Base-by-base conservation (phyloP, 1,140 invertebrate genomes). In the Microplitis demolitor region DNA sequence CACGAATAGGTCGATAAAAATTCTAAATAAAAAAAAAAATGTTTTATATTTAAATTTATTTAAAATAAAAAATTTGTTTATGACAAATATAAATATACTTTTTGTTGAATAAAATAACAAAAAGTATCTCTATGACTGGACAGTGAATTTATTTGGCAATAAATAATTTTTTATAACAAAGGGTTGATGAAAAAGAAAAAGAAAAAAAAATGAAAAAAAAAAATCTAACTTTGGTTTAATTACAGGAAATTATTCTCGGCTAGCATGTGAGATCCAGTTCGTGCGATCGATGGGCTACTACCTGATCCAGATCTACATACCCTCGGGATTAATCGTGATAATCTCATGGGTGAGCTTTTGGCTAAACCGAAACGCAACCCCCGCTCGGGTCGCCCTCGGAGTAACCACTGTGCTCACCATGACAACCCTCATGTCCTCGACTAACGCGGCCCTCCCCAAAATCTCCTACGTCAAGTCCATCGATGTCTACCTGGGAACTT, bases 291-390 rank as follows among this genome's bases (percentile, higher is more conserved):
- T 99, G 94, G 97, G 97, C 81, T 99, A 99, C 91, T 99, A 99
- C 90, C 90, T 99, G 81, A 99, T 99, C 89, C 98, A 99, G 90
- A 99, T 99, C 87, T 99, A 99, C 90, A 98, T 99, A 89, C 97
- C 97, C 78, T 98, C 97, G 84, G 95, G 96, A 85, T 92, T 99
- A 84, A 99, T 99, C 88, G 97, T 99, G 87, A 97, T 98, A 88
- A 98, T 99, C 89, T 98, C 96, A 78, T 99, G 97, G 97, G 97
- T 99, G 83, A 96, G 94, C 83, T 97, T 97, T 90, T 97, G 95
- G 95, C 89, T 96, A 82, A 94, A 98, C 89, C 91, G 96, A 83
- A 97, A 97, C 88, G 97, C 97, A 77, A 98, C 97, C 74, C 97
- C 97, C 76, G 97, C 97, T 80, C 91, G 97, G 87, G 97, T 99